Evolutionary conservation across 2,797 vertebrate species (phyloP).

Genomic region (Oophaga sylvatica): DNA sequence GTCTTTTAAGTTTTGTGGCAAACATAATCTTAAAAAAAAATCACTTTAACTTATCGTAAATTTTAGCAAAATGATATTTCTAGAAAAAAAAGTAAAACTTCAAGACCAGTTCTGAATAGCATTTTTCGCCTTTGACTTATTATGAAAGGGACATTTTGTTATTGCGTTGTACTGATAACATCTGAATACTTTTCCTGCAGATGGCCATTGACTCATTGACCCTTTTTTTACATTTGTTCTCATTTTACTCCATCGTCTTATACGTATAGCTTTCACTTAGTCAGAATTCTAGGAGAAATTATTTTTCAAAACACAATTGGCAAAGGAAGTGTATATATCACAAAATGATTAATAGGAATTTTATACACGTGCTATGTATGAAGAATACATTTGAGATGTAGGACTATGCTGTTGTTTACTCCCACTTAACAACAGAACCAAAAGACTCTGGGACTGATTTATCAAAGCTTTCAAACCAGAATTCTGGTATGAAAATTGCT

Average conservation of each 20-base stretch:
- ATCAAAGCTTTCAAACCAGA: too few relatives aligned
- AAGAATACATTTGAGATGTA: too few relatives aligned
- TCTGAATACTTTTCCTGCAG: slow-evolving; percentile 2
- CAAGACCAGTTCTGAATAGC: background rate
- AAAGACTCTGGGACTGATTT: background rate
- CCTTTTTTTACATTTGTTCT: slow-evolving; percentile 50
- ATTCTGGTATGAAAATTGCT: too few relatives aligned
- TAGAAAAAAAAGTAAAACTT: background rate
- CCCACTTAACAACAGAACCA: background rate
- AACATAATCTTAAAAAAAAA: background rate
- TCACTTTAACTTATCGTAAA: background rate
- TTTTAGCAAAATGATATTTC: background rate
- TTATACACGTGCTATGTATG: background rate
- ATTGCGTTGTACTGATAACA: slow-evolving; percentile 36
- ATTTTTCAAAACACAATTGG: background rate
- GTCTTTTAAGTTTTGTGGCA: background rate
- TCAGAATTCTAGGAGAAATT: background rate
- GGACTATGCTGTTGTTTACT: too few relatives aligned
- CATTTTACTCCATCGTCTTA: background rate
- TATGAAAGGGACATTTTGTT: slow-evolving; percentile 37
- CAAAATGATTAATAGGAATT: background rate
- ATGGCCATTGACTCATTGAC: slow-evolving; percentile 44
- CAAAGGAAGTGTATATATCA: background rate
- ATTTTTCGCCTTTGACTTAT: slow-evolving; percentile 37
- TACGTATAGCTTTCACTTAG: slow-evolving; percentile 1